Evolutionary conservation across 1,140 invertebrate species (phyloP), one percentile per base, ranked within the genome.

Genomic region (Pachypeltis micranthus): DNA sequence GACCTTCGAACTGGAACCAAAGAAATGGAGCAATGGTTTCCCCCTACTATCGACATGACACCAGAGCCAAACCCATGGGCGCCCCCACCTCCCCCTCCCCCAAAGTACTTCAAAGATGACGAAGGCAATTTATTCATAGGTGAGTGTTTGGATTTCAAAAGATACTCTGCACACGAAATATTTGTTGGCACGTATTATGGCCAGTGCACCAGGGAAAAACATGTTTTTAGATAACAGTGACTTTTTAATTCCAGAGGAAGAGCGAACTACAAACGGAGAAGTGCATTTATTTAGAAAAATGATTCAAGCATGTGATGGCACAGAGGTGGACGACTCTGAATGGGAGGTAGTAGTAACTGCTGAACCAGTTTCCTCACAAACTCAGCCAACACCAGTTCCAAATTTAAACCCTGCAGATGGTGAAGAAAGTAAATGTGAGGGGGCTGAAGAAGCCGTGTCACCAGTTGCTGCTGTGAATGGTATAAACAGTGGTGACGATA

Each of bases 11-110:
- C 58, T 7, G 71, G 71, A 14, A 66, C 65, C 1, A 68, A 68
- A 27, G 70, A 71, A 24, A 59, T 59, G 7, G 66, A 70, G 25
- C 25, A 63, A 23, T 71, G 69, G 56, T 69, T 72, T 60, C 68
- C 69, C 2, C 62, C 63, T 3, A 62, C 54, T 4, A 44, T 65
- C 14, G 64, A 63, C 2, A 54, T 62, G 51, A 27, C 51, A 12
- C 16, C 14, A 16, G 64, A 63, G 57, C 64, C 64, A 2, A 61
- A 65, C 27, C 64, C 61, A 26, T 65, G 55, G 56, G 61, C 56
- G 3, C 39, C 56, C 2, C 56, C 64, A 19, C 59, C 59, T 1
- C 29, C 16, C 24, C 44, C 51, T 21, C 31, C 26, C 56, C 54
- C 23, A 39, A 54, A 58, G 29, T 59, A 24, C 29, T 59, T 26